phyloP scores from a whole-genome alignment of 2,797 vertebrate species.

The Enteromius unitaeniatus region DNA sequence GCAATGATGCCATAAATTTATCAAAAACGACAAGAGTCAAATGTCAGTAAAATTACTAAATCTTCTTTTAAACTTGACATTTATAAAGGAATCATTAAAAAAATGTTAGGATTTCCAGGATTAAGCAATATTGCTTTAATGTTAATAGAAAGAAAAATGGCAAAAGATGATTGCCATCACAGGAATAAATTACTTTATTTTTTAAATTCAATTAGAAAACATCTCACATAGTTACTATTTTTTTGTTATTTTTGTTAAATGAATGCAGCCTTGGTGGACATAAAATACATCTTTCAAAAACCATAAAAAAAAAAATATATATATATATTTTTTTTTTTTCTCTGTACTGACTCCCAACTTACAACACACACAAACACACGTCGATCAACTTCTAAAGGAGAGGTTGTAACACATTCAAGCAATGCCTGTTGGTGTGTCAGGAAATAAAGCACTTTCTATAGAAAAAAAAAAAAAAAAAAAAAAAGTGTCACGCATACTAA shows the following conservation, averaged over 20 bases:
- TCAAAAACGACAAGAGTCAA: not conserved
- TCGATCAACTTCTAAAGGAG: not conserved
- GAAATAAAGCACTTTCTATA: not conserved
- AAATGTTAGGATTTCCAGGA: not conserved
- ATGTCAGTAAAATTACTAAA: not conserved
- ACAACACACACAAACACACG: not conserved
- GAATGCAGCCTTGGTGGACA: not conserved
- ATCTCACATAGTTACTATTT: not conserved
- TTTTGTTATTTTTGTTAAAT: not conserved
- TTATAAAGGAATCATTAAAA: not conserved
- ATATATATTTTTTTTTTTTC: too few species aligned
- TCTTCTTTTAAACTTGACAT: not conserved
- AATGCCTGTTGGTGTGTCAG: not conserved
- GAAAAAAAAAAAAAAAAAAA: not conserved
- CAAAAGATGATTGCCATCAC: too few species aligned
- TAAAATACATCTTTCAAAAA: not conserved
- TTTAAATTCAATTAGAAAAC: not conserved
- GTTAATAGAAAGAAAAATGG: not conserved
- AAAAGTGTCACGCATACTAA: not conserved
- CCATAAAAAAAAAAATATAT: too few species aligned
- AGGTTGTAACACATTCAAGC: not conserved
- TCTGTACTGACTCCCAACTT: not conserved
- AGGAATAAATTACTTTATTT: not conserved
- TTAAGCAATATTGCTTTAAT: not conserved
- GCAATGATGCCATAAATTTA: not conserved